phyloP scores from a whole-genome alignment of 2,113 vertebrate genomes.

The Cygnus buccinator region DNA sequence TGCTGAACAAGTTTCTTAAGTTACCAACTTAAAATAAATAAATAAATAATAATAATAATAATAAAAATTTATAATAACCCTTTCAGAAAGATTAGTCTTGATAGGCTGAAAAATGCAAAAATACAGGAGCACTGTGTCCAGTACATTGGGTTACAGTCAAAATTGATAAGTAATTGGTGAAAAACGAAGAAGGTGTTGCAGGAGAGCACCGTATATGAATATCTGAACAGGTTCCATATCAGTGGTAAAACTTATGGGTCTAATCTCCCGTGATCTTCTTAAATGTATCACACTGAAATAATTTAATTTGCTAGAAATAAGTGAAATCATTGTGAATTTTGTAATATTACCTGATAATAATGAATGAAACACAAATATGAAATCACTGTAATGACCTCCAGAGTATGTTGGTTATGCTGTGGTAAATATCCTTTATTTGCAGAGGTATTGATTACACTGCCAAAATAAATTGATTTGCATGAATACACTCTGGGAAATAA shows the following conservation, averaged over 20 bases:
- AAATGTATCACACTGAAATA: neutral
- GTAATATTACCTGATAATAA: neutral
- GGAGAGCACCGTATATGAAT: neutral
- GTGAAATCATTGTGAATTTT: neutral
- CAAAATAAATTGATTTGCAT: constrained; percentile 52
- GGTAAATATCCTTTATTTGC: constrained; percentile 43
- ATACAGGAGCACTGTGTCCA: neutral
- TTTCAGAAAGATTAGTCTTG: neutral
- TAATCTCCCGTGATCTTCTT: neutral
- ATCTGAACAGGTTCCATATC: neutral
- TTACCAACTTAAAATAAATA: neutral
- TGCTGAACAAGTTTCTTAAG: neutral
- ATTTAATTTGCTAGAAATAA: constrained; percentile 7
- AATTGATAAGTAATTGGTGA: neutral
- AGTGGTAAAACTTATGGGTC: neutral
- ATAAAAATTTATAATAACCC: neutral
- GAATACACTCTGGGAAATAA: constrained; percentile 51
- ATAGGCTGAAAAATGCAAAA: neutral
- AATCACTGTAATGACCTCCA: constrained; percentile 26
- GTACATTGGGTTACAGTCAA: neutral
- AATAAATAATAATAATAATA: neutral
- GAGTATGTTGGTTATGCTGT: neutral
- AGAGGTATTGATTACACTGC: constrained; percentile 40
- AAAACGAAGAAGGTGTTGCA: neutral
- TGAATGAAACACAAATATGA: neutral